Evolutionary conservation across 2,888 invertebrate species (phyloP), one percentile per base, ranked within the genome.

Genomic region (Hofmannophila pseudospretella): DNA sequence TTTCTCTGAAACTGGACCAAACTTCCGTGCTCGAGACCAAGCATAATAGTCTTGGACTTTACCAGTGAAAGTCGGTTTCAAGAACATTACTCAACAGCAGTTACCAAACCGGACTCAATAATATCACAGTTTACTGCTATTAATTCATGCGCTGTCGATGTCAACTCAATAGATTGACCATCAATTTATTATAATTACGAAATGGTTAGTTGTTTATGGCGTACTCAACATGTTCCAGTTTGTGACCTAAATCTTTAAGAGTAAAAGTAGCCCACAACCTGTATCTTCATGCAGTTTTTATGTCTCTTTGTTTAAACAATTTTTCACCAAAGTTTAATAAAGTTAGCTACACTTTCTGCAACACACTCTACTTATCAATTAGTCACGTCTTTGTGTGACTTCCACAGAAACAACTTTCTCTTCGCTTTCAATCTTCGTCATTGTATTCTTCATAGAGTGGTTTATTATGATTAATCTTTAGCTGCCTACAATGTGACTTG

Each of bases 1-100:
- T 80, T 77, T 81, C 79, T 69, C 75, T 65, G 66, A 54, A 78
- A 72, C 70, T 68, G 67, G 70, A 70, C 52, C 67, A 56, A 49
- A 64, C 61, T 72, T 75, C 71, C 73, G 67, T 47, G 45, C 47
- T 32, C 44, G 23, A 12, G 22, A 46, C 40, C 58, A 47, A 41
- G 57, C 58, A 61, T 64, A 62, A 65, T 59, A 59, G 51, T 34
- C 7, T 36, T 54, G 54, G 63, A 59, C 55, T 59, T 66, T 61
- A 58, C 51, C 60, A 72, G 79, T 72, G 78, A 79, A 81, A 81
- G 79, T 71, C 49, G 48, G 54, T 60, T 58, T 52, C 54, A 53
- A 52, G 53, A 54, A 54, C 47, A 53, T 58, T 61, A 53, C 51
- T 49, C 52, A 55, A 61, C 47, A 33, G 35, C 50, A 50, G 52